Evolutionary conservation across 2,888 invertebrate species (phyloP), one percentile per base, ranked within the genome.

Genomic region (Serrognathus titanus): DNA sequence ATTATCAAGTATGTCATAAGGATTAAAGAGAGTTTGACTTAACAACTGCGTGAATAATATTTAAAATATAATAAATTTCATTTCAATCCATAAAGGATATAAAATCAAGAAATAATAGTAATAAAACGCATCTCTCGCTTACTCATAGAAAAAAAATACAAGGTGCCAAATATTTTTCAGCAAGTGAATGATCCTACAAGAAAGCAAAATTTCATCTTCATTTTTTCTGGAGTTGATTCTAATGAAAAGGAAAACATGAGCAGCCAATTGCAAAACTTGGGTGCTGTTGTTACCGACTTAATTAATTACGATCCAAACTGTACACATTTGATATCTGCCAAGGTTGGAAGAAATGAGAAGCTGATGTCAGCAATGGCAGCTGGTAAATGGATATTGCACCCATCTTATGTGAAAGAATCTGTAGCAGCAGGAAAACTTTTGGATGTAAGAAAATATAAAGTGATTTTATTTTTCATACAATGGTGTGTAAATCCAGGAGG

Each of bases 331-430:
- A 78, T 96, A 35, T 89, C 91, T 64, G 81, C 86, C 45, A 85
- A 85, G 68, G 86, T 88, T 0, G 82, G 83, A 7, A 84, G 94
- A 56, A 94, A 92, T 71, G 96, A 96, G 80, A 95, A 95, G 79
- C 85, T 91, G 78, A 79, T 97, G 24, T 88, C 90, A 0, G 88
- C 89, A 57, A 85, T 97, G 58, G 94, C 96, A 0, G 83, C 90
- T 0, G 96, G 97, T 12, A 88, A 90, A 67, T 96, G 94, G 94
- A 83, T 96, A 9, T 76, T 96, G n/a, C 90, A 92, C 67, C 83
- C 86, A 1, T 83, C 85, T 0, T 97, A 93, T 69, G 77, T 95
- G 1, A 83, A 85, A 4, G 82, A 87, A 46, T 90, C 89, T 53
- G 76, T 83, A 7, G 79, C 82, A 24, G 79, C 78, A 1, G 83